phyloP scores from a whole-genome alignment of 2,797 vertebrate genomes.

The Columba guinea region DNA sequence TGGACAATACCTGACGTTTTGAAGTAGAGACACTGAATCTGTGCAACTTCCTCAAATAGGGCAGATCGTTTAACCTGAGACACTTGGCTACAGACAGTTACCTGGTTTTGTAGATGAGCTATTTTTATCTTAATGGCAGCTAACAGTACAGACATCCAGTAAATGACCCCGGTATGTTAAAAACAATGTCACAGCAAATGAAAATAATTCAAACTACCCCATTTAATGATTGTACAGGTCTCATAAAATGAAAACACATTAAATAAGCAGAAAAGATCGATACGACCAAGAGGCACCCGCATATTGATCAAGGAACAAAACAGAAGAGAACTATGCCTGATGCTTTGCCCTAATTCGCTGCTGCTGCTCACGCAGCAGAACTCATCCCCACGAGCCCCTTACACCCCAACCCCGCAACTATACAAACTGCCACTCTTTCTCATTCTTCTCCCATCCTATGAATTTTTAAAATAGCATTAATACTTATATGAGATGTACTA shows the following conservation, averaged over 20 bases:
- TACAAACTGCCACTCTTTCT: neutral
- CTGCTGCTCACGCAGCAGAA: neutral
- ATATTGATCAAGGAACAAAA: constrained; percentile 29
- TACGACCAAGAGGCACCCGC: constrained; percentile 5
- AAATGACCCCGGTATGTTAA: neutral
- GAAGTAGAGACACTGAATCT: neutral
- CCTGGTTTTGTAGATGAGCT: neutral
- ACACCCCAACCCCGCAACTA: neutral
- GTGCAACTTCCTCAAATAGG: neutral
- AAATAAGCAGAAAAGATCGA: constrained; percentile 29
- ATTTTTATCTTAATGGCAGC: neutral
- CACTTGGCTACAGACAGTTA: neutral
- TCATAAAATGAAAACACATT: constrained; percentile 36
- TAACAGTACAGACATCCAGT: neutral
- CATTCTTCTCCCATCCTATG: neutral
- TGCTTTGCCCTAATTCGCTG: neutral
- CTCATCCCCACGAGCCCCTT: neutral
- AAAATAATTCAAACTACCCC: constrained; percentile 37
- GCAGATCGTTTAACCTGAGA: neutral
- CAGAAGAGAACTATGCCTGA: neutral
- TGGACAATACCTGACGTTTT: neutral
- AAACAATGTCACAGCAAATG: neutral
- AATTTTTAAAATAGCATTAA: neutral
- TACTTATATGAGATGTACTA: neutral
- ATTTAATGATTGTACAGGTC: neutral